A percentile compares a stretch with the other conserved stretches of the same genome.
phyloP scores from a whole-genome alignment of 2,797 vertebrate genomes.

The Sylvilagus floridanus region DNA sequence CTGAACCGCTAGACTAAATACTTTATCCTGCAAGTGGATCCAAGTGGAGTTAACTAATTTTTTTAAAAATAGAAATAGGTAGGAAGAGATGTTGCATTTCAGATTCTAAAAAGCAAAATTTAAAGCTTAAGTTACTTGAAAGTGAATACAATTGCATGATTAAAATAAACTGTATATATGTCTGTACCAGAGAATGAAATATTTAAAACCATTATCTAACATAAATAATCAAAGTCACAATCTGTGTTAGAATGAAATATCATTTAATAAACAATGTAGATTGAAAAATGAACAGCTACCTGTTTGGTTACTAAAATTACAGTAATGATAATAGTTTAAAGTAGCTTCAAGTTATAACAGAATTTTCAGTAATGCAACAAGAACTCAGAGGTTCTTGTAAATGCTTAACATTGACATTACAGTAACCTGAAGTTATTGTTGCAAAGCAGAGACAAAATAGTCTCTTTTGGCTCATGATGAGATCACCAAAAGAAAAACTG shows the following conservation, averaged over 20 bases:
- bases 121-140: slow-evolving; percentile 31
- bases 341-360: slow-evolving; percentile 58
- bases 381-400: slow-evolving; percentile 54
- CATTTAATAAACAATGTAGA: slow-evolving; percentile 35
- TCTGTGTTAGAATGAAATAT: background rate
- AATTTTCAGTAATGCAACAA: slow-evolving; percentile 5
- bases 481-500: slow-evolving; percentile 22
- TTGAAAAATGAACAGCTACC: slow-evolving; percentile 44
- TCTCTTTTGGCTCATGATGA: slow-evolving; percentile 58
- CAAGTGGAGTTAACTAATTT: background rate
- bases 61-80: background rate
- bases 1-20: too few relatives aligned
- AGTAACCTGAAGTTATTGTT: slow-evolving; percentile 37
- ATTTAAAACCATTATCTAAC: background rate
- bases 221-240: background rate
- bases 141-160: background rate
- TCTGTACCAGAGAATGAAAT: slow-evolving; percentile 42
- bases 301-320: slow-evolving; percentile 11
- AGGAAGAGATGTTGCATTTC: background rate
- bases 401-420: background rate
- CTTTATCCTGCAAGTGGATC: too few relatives aligned
- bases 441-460: slow-evolving; percentile 54
- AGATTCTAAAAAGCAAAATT: slow-evolving; percentile 39
- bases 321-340: slow-evolving; percentile 39
- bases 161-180: slow-evolving; percentile 39